Evolutionary conservation across 35 echinoderm and acorn worm genomes (phyloP), one percentile per base, ranked within the genome.

Genomic region (Apostichopus japonicus): DNA sequence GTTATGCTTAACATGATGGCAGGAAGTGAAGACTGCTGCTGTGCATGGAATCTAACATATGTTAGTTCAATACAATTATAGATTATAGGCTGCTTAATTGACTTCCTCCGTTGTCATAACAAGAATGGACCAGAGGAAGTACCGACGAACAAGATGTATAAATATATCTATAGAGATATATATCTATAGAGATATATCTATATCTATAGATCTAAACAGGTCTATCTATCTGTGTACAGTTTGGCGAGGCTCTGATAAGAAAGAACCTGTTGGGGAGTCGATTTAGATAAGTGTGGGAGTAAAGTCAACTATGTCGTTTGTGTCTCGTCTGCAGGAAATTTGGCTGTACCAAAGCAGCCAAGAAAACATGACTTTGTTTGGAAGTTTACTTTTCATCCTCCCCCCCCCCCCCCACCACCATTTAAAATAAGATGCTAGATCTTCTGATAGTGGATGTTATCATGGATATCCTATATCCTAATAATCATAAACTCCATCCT

Each of bases 401-500:
- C 22, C 15, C 1, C 71, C 22, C 15, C n/a, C 71, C 17, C 1
- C 19, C 1, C 19, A 19, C n/a, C n/a, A 2, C 7, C 13, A 61
- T 61, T 11, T 10, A 61, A 11, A 61, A 61, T 61, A 0, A 61
- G 57, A 61, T 8, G 57, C 0, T 61, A 4, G 57, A 61, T 1
- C 13, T 1, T 61, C 4, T 61, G 57, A 10, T 61, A 61, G 7
- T 75, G 6, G 71, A 19, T 75, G 71, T 75, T 75, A 75, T 75
- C n/a, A 23, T 75, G 71, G 71, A 75, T 19, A 19, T 75, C 3
- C 5, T 75, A 19, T 19, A 75, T 75, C 15, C 71, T 44, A 21
- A 75, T 75, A 6, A 75, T 75, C 11, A 75, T 75, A 75, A 75
- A 75, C 71, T 75, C 16, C 17, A 75, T 75, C 71, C 71, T 75